Base-by-base conservation (phyloP, 2,113 vertebrate genomes). In the Mustela nigripes region DNA sequence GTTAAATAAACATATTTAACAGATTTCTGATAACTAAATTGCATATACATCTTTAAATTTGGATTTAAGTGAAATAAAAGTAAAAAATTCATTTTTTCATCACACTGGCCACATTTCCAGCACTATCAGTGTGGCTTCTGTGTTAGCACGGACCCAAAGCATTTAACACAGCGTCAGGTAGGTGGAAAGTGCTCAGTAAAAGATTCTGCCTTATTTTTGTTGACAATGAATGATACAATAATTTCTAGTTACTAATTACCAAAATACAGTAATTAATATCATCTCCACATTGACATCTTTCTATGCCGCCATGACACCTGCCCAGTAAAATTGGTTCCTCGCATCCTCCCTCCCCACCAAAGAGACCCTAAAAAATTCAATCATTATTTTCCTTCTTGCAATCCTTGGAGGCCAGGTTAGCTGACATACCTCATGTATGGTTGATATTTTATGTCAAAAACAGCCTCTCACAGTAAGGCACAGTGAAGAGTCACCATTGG, bases 391-490 rank as follows among this genome's bases (percentile, higher is more conserved):
- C 22, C 60, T 69, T 80, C 14, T 85, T 15, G 48, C 71, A 18
- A 31, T 21, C 26, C 65, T 81, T 63, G n/a, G 63, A 93, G 21
- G 45, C 50, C 63, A 74, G 16, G n/a, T 42, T 91, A 78, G 78
- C 39, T 63, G 65, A 73, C 7, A 4, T 56, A 16, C 39, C 79
- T 89, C 53, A 67, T 33, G 18, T 74, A 19, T 36, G 12, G 26
- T 60, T 79, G 86, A 48, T 71, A 39, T 58, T 96, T 91, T 62
- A 50, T 95, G 8, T 89, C 85, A 78, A 71, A 93, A 78, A 33
- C 10, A 84, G 45, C 7, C 42, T 36, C 21, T 69, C 14, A 22
- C 42, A 42, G 81, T 53, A 63, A 73, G 31, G 8, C 39, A 15
- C 39, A 67, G 74, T 0, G 14, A 81, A 50, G 26, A 92, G 36